A percentile compares a stretch with the other conserved stretches of the same genome.
These are phyloP conservation scores for Paragorgia papillata DNA, from an alignment of 92 coral and sea anemone species.

Conservation along the genomic window DNA sequence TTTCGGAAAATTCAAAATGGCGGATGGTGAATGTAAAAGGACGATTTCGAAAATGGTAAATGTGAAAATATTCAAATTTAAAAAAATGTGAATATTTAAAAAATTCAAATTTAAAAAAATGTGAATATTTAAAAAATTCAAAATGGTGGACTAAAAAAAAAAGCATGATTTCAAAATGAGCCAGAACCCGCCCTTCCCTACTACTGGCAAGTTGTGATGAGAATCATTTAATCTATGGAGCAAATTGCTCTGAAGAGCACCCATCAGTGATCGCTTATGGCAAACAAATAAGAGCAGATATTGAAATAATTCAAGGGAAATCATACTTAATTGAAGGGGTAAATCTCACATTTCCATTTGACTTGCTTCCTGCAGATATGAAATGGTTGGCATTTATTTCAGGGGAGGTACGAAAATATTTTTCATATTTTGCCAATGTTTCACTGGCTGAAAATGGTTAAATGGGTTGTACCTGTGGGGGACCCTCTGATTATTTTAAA, in stretches of 20 bases:
- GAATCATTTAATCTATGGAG: slow-evolving; percentile 41
- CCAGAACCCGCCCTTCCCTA: no score
- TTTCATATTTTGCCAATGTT: slow-evolving; percentile 62
- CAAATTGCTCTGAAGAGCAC: slow-evolving; percentile 50
- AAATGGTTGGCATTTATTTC: slow-evolving; percentile 61
- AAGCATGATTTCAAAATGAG: no score
- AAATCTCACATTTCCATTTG: slow-evolving; percentile 42
- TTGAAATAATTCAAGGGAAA: slow-evolving; percentile 40
- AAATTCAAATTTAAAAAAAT: no score
- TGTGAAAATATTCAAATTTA: no score
- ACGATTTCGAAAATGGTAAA: no score
- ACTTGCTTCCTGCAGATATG: slow-evolving; percentile 42
- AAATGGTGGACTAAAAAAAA: no score
- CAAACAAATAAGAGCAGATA: slow-evolving; percentile 27
- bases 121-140: no score
- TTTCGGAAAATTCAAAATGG: no score
- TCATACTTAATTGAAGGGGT: slow-evolving; percentile 23
- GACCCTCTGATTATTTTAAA: slow-evolving; percentile 44
- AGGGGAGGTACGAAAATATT: no score
- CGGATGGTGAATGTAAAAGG: no score
- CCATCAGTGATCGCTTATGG: slow-evolving; percentile 36
- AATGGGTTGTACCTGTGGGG: slow-evolving; percentile 50
- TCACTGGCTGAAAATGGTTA: slow-evolving; percentile 22
- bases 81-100: no score
- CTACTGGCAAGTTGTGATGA: slow-evolving; percentile 44